phyloP scores from a whole-genome alignment of 2,113 vertebrate genomes.

The Tyrannus savana region DNA sequence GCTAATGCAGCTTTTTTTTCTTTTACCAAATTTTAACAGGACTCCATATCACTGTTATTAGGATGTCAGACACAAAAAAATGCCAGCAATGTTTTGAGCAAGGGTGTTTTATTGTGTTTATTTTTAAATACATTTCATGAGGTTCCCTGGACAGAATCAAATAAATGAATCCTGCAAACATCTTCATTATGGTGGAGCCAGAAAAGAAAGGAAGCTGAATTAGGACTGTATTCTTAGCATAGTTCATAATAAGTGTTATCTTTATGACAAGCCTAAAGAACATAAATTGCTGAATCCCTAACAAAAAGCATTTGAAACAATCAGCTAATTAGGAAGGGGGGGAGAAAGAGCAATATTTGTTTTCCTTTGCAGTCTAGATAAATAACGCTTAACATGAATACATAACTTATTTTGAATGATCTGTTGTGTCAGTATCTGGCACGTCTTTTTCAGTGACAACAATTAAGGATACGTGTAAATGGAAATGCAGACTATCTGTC shows the following conservation, averaged over 20 bases:
- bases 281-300: conserved; percentile 66
- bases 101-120: conserved; percentile 52
- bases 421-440: conserved; percentile 70
- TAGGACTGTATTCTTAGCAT: conserved; percentile 59
- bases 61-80: conserved; percentile 13
- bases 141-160: conserved; percentile 58
- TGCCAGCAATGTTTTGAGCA: not conserved
- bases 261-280: conserved; percentile 71
- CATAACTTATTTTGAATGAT: conserved; percentile 73
- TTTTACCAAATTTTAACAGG: conserved; percentile 44
- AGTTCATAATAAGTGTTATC: conserved; percentile 67
- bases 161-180: conserved; percentile 60
- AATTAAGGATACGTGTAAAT: conserved; percentile 68
- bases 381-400: conserved; percentile 70
- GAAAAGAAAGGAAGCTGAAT: conserved; percentile 55
- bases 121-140: conserved; percentile 60
- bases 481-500: conserved; percentile 68
- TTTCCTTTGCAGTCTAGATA: conserved; percentile 70
- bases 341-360: conserved; percentile 71
- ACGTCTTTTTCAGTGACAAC: conserved; percentile 67
- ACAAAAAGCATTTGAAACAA: conserved; percentile 73
- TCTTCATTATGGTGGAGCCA: conserved; percentile 59
- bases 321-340: conserved; percentile 70
- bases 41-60: conserved; percentile 24
- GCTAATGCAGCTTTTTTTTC: conserved; percentile 2